phyloP scores from a whole-genome alignment of 2,888 invertebrate species.

The Drosophila neutralis region DNA sequence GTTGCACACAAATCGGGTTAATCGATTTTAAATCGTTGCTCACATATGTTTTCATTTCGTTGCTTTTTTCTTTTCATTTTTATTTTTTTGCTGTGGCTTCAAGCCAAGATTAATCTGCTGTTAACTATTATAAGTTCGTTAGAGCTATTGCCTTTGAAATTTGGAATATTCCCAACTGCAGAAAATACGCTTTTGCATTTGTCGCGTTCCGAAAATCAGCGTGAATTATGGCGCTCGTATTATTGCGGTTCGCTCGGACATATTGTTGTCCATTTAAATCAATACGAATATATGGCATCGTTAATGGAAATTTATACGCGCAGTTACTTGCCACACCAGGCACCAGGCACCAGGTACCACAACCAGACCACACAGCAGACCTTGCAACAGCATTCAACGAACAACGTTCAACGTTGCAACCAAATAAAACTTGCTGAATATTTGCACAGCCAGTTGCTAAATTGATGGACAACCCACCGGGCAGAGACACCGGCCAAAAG shows the following conservation, averaged over 20 bases:
- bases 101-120: conserved; percentile 65
- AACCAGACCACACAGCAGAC: conserved; percentile 39
- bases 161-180: neutral
- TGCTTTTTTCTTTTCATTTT: conserved; percentile 64
- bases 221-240: conserved; percentile 66
- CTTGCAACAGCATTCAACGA: conserved; percentile 28
- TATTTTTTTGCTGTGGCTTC: conserved; percentile 41
- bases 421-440: conserved; percentile 78
- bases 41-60: conserved; percentile 52
- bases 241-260: conserved; percentile 71
- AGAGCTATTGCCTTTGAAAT: conserved; percentile 26
- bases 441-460: conserved; percentile 72
- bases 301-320: conserved; percentile 81
- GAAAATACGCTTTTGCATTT: conserved; percentile 1
- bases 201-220: conserved; percentile 40
- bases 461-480: conserved; percentile 76
- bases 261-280: conserved; percentile 80
- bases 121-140: conserved; percentile 77
- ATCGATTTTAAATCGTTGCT: conserved; percentile 85
- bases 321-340: conserved; percentile 59
- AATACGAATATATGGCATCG: conserved; percentile 81
- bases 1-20: conserved; percentile 82
- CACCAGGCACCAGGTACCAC: neutral
- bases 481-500: conserved; percentile 43
- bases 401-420: conserved; percentile 45